Percentiles rank a stretch among this genome's conserved stretches.
Evolutionary conservation across 2,113 vertebrate species (phyloP).

Genomic region (Terrapene triunguis): DNA sequence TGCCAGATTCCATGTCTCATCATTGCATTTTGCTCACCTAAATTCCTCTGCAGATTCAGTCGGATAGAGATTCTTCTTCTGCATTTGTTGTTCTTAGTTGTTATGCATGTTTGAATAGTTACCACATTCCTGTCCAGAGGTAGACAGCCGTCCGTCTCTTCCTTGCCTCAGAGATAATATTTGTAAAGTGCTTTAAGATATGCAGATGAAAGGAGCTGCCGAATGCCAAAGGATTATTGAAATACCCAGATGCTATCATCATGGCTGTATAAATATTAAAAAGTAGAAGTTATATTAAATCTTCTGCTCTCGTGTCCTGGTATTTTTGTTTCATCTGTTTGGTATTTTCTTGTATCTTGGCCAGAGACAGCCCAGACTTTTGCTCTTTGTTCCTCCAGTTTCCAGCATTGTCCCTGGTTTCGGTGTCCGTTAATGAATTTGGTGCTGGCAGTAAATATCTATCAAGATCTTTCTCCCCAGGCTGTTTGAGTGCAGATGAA

Average conservation of each 20-base stretch:
- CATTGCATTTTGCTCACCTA: not conserved
- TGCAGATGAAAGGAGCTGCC: not conserved
- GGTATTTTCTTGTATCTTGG: not conserved
- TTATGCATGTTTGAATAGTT: not conserved
- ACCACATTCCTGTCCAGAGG: not conserved
- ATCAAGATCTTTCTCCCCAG: not conserved
- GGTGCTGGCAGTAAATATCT: no score
- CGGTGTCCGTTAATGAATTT: not conserved
- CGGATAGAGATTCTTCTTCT: not conserved
- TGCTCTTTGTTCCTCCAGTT: not conserved
- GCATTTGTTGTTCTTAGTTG: not conserved
- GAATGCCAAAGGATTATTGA: not conserved
- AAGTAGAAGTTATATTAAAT: not conserved
- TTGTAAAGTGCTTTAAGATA: not conserved
- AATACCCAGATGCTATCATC: not conserved
- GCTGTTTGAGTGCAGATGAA: not conserved
- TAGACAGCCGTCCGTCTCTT: not conserved
- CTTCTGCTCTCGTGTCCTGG: not conserved
- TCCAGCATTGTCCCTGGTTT: not conserved
- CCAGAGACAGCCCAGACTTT: not conserved
- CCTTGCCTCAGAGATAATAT: not conserved
- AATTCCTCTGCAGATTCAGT: not conserved
- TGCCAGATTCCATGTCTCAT: not conserved
- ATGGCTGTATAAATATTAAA: not conserved
- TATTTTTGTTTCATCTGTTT: rapidly evolving